These are phyloP conservation scores for Kradibia gibbosae DNA, from an alignment of 1,140 invertebrate genomes.

Conservation along the genomic window DNA sequence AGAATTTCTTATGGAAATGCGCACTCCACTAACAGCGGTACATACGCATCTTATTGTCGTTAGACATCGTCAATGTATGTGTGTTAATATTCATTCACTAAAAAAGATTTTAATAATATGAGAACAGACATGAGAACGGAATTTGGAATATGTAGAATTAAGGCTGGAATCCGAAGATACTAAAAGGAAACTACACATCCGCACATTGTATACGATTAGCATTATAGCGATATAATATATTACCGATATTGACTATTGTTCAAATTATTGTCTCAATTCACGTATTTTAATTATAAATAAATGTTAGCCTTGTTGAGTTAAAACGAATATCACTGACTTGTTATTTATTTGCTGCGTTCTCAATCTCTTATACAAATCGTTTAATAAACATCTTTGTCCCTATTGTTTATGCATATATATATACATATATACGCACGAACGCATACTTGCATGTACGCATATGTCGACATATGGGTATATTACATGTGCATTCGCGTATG, in stretches of 20 bases:
- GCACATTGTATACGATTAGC: constrained; percentile 74
- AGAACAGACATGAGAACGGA: constrained; percentile 33
- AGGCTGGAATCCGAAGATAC: constrained; percentile 44
- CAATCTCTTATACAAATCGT: constrained; percentile 51
- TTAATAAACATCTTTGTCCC: constrained; percentile 33
- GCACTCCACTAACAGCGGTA: constrained; percentile 24
- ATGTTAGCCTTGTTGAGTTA: constrained; percentile 75
- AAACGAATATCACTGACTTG: constrained; percentile 59
- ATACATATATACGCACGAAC: too few species aligned
- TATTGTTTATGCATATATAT: too few species aligned
- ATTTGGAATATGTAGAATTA: constrained; percentile 51
- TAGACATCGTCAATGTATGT: constrained; percentile 69
- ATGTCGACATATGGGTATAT: too few species aligned
- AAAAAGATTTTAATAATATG: constrained; percentile 36
- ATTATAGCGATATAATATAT: constrained; percentile 74
- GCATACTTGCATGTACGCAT: too few species aligned
- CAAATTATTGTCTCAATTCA: constrained; percentile 74
- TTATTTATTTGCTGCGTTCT: constrained; percentile 52
- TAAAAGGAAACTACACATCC: constrained; percentile 60
- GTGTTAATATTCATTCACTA: constrained; percentile 62
- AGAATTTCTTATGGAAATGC: constrained; percentile 31
- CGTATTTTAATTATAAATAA: constrained; percentile 75
- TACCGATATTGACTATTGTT: constrained; percentile 72
- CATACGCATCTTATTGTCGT: constrained; percentile 56
- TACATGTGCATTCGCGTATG: too few species aligned